These are phyloP conservation scores for Aspidiotus destructor DNA, from an alignment of 2,888 invertebrate species.

Conservation along the genomic window DNA sequence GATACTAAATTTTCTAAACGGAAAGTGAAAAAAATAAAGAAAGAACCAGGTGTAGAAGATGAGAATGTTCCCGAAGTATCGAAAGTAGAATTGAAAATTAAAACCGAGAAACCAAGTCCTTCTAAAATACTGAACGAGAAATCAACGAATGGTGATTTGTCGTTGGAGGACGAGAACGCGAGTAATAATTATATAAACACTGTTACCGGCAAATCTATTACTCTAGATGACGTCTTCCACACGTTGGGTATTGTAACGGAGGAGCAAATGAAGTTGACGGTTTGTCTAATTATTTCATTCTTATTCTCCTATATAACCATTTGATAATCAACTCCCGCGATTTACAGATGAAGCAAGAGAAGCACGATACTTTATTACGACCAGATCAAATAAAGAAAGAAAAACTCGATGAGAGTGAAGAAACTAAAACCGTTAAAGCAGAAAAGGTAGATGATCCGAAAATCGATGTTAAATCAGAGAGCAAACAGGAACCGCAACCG, in stretches of 20 bases:
- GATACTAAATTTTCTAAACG: slow-evolving; percentile 6
- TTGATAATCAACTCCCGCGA: background rate
- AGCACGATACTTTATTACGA: background rate
- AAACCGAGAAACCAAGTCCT: slow-evolving; percentile 3
- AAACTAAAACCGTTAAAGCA: background rate
- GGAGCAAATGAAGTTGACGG: background rate
- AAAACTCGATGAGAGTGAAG: background rate
- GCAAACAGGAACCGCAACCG: no score
- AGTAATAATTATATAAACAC: slow-evolving; percentile 6
- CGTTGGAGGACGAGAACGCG: background rate
- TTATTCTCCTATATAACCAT: background rate
- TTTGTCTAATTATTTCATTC: slow-evolving; percentile 2
- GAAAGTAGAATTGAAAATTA: slow-evolving; percentile 10
- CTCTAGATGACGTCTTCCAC: slow-evolving; percentile 23
- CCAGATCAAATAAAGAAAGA: background rate
- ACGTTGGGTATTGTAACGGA: slow-evolving; percentile 13
- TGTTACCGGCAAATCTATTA: slow-evolving; percentile 7
- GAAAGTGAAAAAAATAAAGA: slow-evolving; percentile 13
- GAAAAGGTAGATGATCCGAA: background rate
- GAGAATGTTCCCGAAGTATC: background rate
- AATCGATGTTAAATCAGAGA: background rate
- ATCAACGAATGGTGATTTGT: background rate
- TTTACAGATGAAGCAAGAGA: slow-evolving; percentile 7
- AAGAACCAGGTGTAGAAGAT: slow-evolving; percentile 10
- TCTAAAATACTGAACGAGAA: background rate